Evolutionary conservation across 1,140 invertebrate genomes (phyloP), one percentile per base, ranked within the genome.

Genomic region (Papilio aristodemus): DNA sequence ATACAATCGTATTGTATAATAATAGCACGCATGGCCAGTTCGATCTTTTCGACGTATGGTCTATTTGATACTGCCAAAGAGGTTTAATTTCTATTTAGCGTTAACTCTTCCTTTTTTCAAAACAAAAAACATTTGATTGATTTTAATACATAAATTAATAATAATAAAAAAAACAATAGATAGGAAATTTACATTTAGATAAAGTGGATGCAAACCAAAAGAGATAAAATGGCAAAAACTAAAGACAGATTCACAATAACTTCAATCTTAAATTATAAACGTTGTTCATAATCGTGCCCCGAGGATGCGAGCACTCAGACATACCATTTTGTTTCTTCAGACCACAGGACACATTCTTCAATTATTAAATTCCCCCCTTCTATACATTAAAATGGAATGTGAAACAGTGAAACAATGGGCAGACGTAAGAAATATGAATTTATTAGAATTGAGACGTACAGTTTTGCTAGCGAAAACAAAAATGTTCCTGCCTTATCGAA

Each of bases 281-380:
- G 14, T 60, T 50, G 25, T 46, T 50, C 41, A 46, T 66, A 66
- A 66, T 50, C 63, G 6, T 46, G 41, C 19, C 77, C 77, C 68
- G 39, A 74, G 74, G 78, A 78, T 71, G 71, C 69, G 71, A 75
- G 80, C 76, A 72, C 70, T 71, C 62, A 58, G 73, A 79, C 76
- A 80, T 76, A 78, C 79, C 75, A 81, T 77, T 80, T 80, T 78
- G 74, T 88, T 83, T 81, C 72, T 83, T 70, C 64, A 77, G 74
- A 69, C 78, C 76, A 72, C 72, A 71, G 71, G 72, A 77, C 70
- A 76, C 78, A 80, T 77, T 78, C 77, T 78, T 77, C 79, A 87
- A 85, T 88, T 85, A 89, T 84, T 79, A 84, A 86, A 84, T 88
- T 83, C 79, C 74, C 68, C 69, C 64, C 75, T 32, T 63, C 63